Conservation (phyloP, 2,113 vertebrate species). For the Plecotus auritus region DNA sequence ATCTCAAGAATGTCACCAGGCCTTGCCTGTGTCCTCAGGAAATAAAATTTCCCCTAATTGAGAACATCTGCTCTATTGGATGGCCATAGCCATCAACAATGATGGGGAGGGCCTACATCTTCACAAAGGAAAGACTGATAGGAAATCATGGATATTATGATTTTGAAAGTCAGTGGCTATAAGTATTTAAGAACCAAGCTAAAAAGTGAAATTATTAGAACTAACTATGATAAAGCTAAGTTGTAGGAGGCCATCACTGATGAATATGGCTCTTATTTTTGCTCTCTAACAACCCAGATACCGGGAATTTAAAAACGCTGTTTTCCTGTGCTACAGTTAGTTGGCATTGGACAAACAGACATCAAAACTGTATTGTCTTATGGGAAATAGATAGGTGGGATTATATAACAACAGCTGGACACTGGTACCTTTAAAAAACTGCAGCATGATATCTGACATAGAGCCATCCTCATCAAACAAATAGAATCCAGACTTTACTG, state of each 20-base stretch:
- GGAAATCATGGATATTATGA: not conserved
- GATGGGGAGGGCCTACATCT: not conserved
- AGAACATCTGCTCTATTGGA: not conserved
- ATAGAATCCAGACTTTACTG: not conserved
- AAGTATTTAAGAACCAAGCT: not conserved
- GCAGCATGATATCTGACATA: not conserved
- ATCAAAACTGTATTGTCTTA: not conserved
- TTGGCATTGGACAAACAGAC: not conserved
- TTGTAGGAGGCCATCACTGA: not conserved
- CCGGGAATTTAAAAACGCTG: not conserved
- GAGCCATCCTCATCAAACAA: not conserved
- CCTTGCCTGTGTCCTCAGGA: not conserved
- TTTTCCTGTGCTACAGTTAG: not conserved
- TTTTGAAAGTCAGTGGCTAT: not conserved
- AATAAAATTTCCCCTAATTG: not conserved
- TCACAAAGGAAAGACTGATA: not conserved
- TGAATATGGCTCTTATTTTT: not conserved
- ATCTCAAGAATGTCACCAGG: not conserved
- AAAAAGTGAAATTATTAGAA: not conserved
- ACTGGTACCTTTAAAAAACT: not conserved
- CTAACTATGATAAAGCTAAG: not conserved
- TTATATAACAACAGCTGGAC: not conserved
- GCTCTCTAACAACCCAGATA: not conserved
- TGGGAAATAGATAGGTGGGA: not conserved
- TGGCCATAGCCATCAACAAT: not conserved